These are phyloP conservation scores for Porites rus DNA, from an alignment of 92 coral and sea anemone species.

Conservation along the genomic window DNA sequence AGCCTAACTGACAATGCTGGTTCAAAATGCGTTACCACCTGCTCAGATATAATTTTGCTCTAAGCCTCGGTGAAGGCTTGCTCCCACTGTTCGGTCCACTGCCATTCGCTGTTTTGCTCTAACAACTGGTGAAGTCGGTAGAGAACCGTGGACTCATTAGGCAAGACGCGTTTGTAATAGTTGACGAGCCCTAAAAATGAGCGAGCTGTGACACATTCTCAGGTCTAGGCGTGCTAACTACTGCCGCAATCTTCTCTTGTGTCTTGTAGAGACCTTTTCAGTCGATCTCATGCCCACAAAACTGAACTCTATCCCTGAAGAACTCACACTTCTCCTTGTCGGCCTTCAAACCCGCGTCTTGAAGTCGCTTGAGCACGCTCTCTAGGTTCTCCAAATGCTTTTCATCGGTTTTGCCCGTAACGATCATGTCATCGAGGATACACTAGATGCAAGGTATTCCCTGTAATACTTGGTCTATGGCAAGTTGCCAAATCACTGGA, in stretches of 20 bases:
- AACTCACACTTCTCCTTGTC: slow-evolving; percentile 61
- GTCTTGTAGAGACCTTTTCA: slow-evolving; percentile 59
- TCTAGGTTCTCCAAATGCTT: slow-evolving; percentile 38
- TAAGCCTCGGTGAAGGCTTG: slow-evolving; percentile 41
- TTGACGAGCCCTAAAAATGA: slow-evolving; percentile 64
- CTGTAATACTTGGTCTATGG: slow-evolving; percentile 34
- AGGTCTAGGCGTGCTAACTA: slow-evolving; percentile 50
- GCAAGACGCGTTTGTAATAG: slow-evolving; percentile 54
- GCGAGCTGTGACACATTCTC: slow-evolving; percentile 57
- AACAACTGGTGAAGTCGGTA: slow-evolving; percentile 66
- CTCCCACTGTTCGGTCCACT: slow-evolving; percentile 57
- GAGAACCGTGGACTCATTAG: slow-evolving; percentile 50
- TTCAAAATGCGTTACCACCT: slow-evolving; percentile 66
- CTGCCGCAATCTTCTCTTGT: slow-evolving; percentile 56
- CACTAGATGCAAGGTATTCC: slow-evolving; percentile 44
- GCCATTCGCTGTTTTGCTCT: slow-evolving; percentile 48
- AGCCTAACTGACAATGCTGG: slow-evolving; percentile 54
- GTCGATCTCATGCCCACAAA: slow-evolving; percentile 53
- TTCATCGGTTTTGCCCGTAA: slow-evolving; percentile 28
- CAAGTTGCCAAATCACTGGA: neutral
- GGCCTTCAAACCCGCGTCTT: slow-evolving; percentile 58
- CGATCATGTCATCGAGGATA: slow-evolving; percentile 49
- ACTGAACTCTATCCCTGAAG: slow-evolving; percentile 52
- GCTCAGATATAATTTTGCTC: slow-evolving; percentile 25
- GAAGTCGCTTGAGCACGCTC: slow-evolving; percentile 35